Evolutionary conservation across 2,113 vertebrate species (phyloP), one percentile per base, ranked within the genome.

Genomic region (Poeciliopsis turrubarensis): DNA sequence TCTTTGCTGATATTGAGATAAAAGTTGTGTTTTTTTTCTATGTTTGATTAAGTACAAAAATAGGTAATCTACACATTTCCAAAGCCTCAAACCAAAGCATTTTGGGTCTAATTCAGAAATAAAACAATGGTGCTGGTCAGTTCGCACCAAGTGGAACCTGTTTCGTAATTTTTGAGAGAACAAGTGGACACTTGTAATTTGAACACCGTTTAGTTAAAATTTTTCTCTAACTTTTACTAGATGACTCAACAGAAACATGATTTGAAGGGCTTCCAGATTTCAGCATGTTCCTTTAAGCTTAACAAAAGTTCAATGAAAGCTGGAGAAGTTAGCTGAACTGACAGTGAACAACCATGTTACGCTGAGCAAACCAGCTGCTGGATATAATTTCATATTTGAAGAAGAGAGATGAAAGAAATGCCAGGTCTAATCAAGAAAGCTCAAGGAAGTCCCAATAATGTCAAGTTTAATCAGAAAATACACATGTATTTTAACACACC

Each of bases 331-430:
- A 70, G 3, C 15, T 71, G 34, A 41, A 17, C 22, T 62, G 70
- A 17, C 17, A 29, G 17, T 60, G 7, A 30, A 14, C 17, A 68
- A 25, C 41, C 8, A 27, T 2, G 19, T 44, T 51, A 73, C n/a
- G 62, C 34, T 51, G 44, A 61, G 37, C 30, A 64, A 74, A 77
- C 17, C 8, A 3, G 62, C 47, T 69, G 72, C 63, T n/a, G 4
- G n/a, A 29, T 73, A 3, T 41, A 29, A 25, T 29, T 73, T 68
- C 12, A 77, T 19, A 39, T 17, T 47, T 32, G 22, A 65, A 11
- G 15, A 3, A 70, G 26, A 41, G 2, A 19, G 7, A 34, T 47
- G 5, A 76, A 41, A 66, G 22, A 54, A 31, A 1, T 11, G 54
- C 62, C 17, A 68, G 29, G 19, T 68, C 12, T 32, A 1, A 54